Evolutionary conservation across 2,797 vertebrate species (phyloP).

Genomic region (Catamblyrhynchus diadema): DNA sequence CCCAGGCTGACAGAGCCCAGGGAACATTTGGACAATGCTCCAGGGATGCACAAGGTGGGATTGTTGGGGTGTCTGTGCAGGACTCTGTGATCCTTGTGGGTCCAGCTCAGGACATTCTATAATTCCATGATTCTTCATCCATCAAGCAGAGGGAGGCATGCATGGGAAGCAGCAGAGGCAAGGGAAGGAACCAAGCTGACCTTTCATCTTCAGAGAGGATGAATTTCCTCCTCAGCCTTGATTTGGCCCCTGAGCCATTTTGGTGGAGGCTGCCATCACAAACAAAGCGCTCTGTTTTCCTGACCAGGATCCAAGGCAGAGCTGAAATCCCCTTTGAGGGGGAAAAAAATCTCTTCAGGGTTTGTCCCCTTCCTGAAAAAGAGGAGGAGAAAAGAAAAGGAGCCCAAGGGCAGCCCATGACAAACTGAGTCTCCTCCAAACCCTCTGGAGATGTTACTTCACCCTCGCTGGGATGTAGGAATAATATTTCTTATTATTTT

Average conservation of each 20-base stretch:
- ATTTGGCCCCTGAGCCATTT: not conserved
- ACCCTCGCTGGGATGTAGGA: not conserved
- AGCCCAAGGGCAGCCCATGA: not conserved
- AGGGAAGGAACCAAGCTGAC: not conserved
- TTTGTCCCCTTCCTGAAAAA: not conserved
- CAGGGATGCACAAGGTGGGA: not conserved
- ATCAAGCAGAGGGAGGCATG: not conserved
- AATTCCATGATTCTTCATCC: not conserved
- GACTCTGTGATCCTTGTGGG: not conserved
- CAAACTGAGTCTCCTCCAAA: not conserved
- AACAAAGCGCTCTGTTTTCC: not conserved
- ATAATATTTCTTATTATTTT: not conserved
- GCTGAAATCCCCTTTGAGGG: not conserved
- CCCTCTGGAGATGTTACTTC: not conserved
- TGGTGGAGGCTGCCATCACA: not conserved
- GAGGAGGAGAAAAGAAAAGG: not conserved
- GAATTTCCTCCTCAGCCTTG: not conserved
- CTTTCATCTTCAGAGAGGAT: not conserved
- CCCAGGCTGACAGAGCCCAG: not conserved
- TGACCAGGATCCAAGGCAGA: not conserved
- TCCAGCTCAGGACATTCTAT: not conserved
- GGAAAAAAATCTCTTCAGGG: too few species aligned
- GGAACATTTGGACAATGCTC: fast-evolving
- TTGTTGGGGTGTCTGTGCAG: not conserved
- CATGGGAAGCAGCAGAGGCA: not conserved